phyloP scores from a whole-genome alignment of 2,113 vertebrate genomes.

The Oophaga pumilio region DNA sequence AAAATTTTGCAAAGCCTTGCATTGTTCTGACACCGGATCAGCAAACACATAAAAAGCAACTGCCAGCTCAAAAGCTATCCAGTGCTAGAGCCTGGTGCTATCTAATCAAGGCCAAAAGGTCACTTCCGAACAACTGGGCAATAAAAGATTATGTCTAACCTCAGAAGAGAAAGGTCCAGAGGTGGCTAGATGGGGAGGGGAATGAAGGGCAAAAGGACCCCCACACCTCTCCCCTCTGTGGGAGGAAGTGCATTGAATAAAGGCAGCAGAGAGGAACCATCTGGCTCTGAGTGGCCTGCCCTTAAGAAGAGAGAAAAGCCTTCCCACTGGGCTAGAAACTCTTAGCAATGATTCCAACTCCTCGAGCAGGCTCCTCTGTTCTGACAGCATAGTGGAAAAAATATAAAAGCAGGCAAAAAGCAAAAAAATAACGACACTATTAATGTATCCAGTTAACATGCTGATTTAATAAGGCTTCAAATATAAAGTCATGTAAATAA shows the following conservation, averaged over 20 bases:
- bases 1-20: constrained; percentile 80
- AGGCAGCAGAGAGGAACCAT: constrained; percentile 96
- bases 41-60: constrained; percentile 75
- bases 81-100: constrained; percentile 92
- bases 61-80: constrained; percentile 84
- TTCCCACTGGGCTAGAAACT: constrained; percentile 66
- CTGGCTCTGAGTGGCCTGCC: constrained; percentile 86
- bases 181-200: constrained; percentile 65
- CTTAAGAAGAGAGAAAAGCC: constrained; percentile 73
- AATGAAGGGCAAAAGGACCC: constrained; percentile 70
- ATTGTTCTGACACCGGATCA: constrained; percentile 91
- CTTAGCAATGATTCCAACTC: constrained; percentile 68
- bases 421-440: background rate
- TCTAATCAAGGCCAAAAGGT: constrained; percentile 99
- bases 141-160: constrained; percentile 98
- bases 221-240: constrained; percentile 79
- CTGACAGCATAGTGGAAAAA: constrained; percentile 44
- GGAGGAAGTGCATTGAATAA: constrained; percentile 92
- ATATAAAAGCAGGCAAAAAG: background rate
- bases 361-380: constrained; percentile 71
- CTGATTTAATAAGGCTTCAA: background rate
- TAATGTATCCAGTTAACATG: background rate
- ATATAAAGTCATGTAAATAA: background rate
- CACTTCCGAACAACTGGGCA: constrained; percentile 99
- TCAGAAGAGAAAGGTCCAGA: constrained; percentile 84